Conservation (phyloP, 2,797 vertebrate genomes). For the Alectoris magna region DNA sequence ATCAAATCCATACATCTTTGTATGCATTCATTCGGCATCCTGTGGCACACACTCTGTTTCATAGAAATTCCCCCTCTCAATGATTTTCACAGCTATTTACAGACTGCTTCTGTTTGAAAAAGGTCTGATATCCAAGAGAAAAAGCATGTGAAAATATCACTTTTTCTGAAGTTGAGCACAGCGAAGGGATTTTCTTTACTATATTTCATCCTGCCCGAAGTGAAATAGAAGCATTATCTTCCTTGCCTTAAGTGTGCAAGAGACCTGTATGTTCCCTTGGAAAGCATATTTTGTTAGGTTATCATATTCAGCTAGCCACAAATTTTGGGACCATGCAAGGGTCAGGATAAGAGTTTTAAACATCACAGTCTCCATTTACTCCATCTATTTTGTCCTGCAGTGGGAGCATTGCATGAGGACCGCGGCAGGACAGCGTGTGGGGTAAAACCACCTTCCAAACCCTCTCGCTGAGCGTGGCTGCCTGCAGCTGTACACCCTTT, state of each 20-base stretch:
- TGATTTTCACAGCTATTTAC: slow-evolving; percentile 45
- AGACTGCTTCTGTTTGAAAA: slow-evolving; percentile 9
- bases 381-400: fast-evolving
- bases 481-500: neutral
- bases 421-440: fast-evolving
- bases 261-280: fast-evolving
- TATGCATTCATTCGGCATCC: neutral
- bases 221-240: fast-evolving
- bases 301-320: neutral
- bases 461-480: fast-evolving
- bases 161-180: neutral
- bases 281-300: neutral
- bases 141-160: neutral
- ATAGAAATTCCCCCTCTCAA: neutral
- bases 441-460: neutral
- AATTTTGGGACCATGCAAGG: neutral
- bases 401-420: fast-evolving
- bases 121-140: neutral
- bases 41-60: neutral
- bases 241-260: fast-evolving
- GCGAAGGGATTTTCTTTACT: neutral
- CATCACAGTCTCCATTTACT: fast-evolving
- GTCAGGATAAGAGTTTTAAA: neutral
- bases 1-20: neutral
- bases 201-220: neutral